These are phyloP conservation scores for Campylomormyrus numenius DNA, from an alignment of 2,113 vertebrate genomes.

Conservation along the genomic window DNA sequence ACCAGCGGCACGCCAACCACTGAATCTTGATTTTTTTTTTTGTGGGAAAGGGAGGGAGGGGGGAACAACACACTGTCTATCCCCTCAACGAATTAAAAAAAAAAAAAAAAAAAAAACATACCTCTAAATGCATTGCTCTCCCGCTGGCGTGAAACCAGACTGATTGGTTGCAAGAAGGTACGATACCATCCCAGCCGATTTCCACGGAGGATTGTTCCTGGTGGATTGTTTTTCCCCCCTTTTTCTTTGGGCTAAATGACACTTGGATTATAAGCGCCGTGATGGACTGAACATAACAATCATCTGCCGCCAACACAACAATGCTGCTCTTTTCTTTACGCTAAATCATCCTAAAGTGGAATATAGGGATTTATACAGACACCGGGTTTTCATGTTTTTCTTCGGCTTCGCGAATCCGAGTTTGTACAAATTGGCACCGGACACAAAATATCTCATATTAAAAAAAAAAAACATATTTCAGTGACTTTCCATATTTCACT, in stretches of 20 bases:
- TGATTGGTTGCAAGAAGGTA: background rate
- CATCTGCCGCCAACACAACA: background rate
- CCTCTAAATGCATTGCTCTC: slow-evolving; percentile 39
- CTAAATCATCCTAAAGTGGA: background rate
- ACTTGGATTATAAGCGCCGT: slow-evolving; percentile 1
- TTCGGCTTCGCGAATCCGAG: background rate
- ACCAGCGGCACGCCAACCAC: background rate
- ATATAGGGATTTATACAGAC: background rate
- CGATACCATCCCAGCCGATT: background rate
- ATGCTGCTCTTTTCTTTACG: background rate
- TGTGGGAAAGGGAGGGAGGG: background rate
- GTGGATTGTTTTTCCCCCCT: background rate
- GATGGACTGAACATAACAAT: background rate
- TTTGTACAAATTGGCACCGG: background rate
- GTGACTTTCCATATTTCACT: background rate
- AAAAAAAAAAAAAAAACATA: slow-evolving; percentile 28
- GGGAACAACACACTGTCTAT: slow-evolving; percentile 13
- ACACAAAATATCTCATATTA: background rate
- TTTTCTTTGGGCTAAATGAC: background rate
- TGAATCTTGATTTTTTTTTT: background rate
- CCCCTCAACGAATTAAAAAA: slow-evolving; percentile 30
- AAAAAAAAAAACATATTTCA: background rate
- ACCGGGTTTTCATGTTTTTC: background rate
- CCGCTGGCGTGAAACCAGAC: slow-evolving; percentile 24
- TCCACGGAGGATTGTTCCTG: slow-evolving; percentile 16